A percentile compares a stretch with the other conserved stretches of the same genome.
Conservation (phyloP, 2,888 invertebrate genomes). For the Homarus gammarus region DNA sequence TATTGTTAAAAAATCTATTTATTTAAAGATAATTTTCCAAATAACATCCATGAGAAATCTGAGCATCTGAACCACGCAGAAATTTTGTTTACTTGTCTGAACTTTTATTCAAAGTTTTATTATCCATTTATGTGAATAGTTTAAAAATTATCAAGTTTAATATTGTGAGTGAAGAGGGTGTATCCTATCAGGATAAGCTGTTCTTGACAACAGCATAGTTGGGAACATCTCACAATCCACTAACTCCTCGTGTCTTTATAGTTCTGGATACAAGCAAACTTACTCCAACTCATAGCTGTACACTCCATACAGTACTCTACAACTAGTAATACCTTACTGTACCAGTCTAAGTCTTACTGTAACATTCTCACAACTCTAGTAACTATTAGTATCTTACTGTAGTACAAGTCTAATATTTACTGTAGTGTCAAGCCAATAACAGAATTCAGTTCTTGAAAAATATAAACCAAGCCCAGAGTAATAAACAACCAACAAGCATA, state of each 20-base stretch:
- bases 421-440: constrained; percentile 4
- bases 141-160: too few species aligned
- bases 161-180: too few species aligned
- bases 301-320: not conserved
- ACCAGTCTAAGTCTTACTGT: constrained; percentile 9
- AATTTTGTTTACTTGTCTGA: too few species aligned
- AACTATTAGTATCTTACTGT: too few species aligned
- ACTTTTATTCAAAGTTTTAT: too few species aligned
- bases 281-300: not conserved
- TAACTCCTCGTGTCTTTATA: not conserved
- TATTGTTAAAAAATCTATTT: too few species aligned
- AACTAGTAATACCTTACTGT: not conserved
- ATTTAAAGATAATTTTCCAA: too few species aligned
- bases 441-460: not conserved
- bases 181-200: not conserved
- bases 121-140: too few species aligned
- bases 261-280: not conserved
- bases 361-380: too few species aligned
- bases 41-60: too few species aligned
- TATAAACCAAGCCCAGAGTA: not conserved
- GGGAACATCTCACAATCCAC: not conserved
- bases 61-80: too few species aligned
- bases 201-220: not conserved
- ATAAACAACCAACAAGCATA: not conserved
- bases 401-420: not conserved